phyloP scores from a whole-genome alignment of 2,797 vertebrate genomes.

The Acipenser ruthenus region DNA sequence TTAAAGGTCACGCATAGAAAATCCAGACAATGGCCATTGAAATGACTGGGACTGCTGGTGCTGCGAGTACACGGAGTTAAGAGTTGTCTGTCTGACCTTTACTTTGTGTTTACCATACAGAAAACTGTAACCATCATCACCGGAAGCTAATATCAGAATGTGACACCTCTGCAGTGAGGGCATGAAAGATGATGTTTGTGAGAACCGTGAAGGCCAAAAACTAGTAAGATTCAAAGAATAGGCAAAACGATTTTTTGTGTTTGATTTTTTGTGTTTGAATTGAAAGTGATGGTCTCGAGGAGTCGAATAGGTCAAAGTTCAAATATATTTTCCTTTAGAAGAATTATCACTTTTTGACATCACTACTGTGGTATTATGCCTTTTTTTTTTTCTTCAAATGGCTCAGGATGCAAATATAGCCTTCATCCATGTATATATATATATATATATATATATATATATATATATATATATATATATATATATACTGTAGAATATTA shows the following conservation, averaged over 20 bases:
- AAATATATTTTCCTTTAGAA: too few relatives aligned
- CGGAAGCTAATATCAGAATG: background rate
- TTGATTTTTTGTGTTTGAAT: conserved; percentile 6
- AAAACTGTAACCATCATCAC: background rate
- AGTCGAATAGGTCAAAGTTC: too few relatives aligned
- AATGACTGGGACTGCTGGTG: background rate
- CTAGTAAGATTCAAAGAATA: background rate
- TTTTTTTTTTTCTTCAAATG: too few relatives aligned
- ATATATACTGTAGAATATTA: background rate
- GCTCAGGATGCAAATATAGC: too few relatives aligned
- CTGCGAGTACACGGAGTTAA: background rate
- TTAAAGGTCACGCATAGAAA: background rate
- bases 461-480: background rate
- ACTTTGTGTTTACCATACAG: background rate
- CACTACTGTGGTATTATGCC: too few relatives aligned
- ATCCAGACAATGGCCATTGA: background rate
- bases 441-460: background rate
- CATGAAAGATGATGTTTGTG: background rate
- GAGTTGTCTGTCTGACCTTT: background rate
- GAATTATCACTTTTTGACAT: too few relatives aligned
- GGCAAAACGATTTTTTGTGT: background rate
- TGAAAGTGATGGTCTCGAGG: too few relatives aligned
- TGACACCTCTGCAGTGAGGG: background rate
- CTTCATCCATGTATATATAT: background rate
- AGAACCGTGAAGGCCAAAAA: background rate